Conservation (phyloP, 30 jellyfish, hydroid and myxozoan genomes). For the Euphysa ruthae region DNA sequence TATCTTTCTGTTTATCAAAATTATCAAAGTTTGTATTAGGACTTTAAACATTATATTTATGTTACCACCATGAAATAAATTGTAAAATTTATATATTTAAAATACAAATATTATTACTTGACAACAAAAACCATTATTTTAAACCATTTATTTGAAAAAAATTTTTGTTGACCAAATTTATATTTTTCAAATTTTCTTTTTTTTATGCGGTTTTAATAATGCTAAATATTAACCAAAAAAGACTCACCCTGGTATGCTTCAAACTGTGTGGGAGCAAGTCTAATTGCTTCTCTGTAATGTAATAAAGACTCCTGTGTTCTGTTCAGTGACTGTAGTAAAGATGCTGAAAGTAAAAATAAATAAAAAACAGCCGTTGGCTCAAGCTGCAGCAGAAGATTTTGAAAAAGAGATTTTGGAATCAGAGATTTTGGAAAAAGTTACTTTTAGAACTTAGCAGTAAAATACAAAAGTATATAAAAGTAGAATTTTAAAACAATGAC, state of each 20-base stretch:
- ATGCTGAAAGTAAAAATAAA: slow-evolving; percentile 42
- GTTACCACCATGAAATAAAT: too few relatives aligned
- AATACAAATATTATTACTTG: too few relatives aligned
- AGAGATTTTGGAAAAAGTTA: not conserved
- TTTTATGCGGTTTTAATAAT: not conserved
- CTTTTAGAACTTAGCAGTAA: too few relatives aligned
- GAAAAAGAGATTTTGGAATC: not conserved
- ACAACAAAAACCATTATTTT: too few relatives aligned
- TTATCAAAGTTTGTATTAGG: too few relatives aligned
- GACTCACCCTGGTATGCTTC: slow-evolving; percentile 77
- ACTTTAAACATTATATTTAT: too few relatives aligned
- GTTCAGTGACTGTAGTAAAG: slow-evolving; percentile 69
- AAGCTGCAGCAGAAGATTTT: not conserved
- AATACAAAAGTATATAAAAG: too few relatives aligned
- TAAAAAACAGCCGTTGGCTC: too few relatives aligned
- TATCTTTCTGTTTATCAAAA: too few relatives aligned
- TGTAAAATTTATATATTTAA: too few relatives aligned
- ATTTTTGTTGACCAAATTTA: not conserved
- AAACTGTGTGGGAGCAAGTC: slow-evolving; percentile 77
- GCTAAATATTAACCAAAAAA: not conserved
- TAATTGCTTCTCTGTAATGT: slow-evolving; percentile 94
- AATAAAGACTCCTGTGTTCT: slow-evolving; percentile 78
- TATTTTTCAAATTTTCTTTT: not conserved
- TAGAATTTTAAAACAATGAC: too few relatives aligned
- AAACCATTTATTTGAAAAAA: not conserved